Base-by-base conservation (phyloP, 1,140 invertebrate genomes). In the Panonychus citri region DNA sequence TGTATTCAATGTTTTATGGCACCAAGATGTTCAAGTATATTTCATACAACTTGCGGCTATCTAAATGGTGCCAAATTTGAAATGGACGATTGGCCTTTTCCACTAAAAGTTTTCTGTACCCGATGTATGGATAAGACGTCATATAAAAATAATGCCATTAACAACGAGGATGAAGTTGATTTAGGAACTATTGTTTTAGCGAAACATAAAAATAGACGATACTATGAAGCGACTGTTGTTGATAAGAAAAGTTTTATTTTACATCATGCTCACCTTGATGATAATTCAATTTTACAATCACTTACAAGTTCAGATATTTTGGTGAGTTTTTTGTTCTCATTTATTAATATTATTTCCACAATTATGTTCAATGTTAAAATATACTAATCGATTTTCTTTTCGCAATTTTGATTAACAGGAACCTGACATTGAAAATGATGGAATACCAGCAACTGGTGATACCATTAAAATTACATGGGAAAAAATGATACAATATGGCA, bases 181-280 rank as follows among this genome's bases (percentile, higher is more conserved):
- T 57, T 65, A 37, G 68, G 67, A 65, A 66, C 69, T 19, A 56
- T 61, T 21, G 78, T 80, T 2, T 75, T 76, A 70, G 78, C 77
- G 1, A 78, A 76, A 61, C 77, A 80, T 65, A 71, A 73, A 43
- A 81, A 80, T 59, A 71, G 68, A 1, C 68, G 78, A 25, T 81
- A 74, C 65, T 80, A 80, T 64, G 70, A 73, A 57, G 75, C 71
- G 12, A 72, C 66, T 54, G 71, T 81, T 13, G 59, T 67, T 1
- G 68, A 71, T 19, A 72, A 75, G 21, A 65, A 71, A 28, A 66
- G 69, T 25, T 70, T 73, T 27, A 64, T 71, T 27, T 76, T 75
- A 60, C 77, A 76, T 61, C 74, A 73, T 62, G 75, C 81, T 3
- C 75, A 76, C 26, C 81, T 81, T 65, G 71, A 72, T 42, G 79